Conservation (phyloP, 2,888 invertebrate species). For the Napeogenes inachia region DNA sequence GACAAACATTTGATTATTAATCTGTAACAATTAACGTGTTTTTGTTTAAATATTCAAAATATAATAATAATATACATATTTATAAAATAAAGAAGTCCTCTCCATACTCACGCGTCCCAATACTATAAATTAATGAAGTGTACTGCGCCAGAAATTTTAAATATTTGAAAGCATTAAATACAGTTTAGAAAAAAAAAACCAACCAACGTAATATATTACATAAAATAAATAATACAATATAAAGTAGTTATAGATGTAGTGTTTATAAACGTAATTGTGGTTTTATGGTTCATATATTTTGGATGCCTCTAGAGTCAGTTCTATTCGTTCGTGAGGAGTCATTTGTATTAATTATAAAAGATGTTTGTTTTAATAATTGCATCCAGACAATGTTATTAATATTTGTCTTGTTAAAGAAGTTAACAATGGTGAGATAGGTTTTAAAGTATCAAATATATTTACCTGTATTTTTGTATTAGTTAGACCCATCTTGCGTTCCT, state of each 20-base stretch:
- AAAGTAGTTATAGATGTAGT: slow-evolving; percentile 76
- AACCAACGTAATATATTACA: slow-evolving; percentile 74
- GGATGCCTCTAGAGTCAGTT: slow-evolving; percentile 35
- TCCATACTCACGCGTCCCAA: slow-evolving; percentile 50
- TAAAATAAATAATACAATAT: slow-evolving; percentile 77
- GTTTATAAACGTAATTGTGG: slow-evolving; percentile 74
- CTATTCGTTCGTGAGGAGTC: slow-evolving; percentile 31
- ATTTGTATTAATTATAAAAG: slow-evolving; percentile 63
- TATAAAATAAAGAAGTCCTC: slow-evolving; percentile 33
- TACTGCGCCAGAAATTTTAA: slow-evolving; percentile 74
- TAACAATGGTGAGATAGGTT: background rate
- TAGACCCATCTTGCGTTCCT: no score
- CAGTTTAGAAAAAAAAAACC: slow-evolving; percentile 67
- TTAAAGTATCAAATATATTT: background rate
- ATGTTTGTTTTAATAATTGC: slow-evolving; percentile 45
- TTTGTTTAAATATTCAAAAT: background rate
- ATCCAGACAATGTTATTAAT: slow-evolving; percentile 16
- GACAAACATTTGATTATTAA: no score
- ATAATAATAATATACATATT: background rate
- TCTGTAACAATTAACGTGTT: slow-evolving; percentile 15
- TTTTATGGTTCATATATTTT: slow-evolving; percentile 71
- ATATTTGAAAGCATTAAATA: slow-evolving; percentile 71
- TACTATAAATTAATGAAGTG: slow-evolving; percentile 75
- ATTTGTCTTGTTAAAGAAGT: no score
- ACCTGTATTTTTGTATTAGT: no score